Evolutionary conservation across 2,797 vertebrate genomes (phyloP).

Genomic region (Anolis apletophallus): DNA sequence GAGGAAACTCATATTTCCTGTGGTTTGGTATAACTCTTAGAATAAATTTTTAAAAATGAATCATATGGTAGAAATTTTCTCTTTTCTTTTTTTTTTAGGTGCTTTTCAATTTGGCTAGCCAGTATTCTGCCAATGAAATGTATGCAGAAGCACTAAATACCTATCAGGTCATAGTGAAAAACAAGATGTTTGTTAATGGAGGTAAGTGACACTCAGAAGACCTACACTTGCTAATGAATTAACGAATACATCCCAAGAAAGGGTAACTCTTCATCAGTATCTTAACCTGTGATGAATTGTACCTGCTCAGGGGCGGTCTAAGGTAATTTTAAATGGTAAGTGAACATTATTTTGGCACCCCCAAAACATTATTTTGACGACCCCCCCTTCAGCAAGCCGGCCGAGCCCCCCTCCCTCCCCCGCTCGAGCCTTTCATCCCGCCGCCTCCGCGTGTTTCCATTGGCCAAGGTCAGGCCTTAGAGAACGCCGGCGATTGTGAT

Average conservation of each 20-base stretch:
- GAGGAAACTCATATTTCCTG: background rate
- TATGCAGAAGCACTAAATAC: slow-evolving; percentile 94
- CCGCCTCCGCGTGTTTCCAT: too few relatives aligned
- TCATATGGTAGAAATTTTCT: slow-evolving; percentile 4
- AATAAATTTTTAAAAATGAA: slow-evolving; percentile 28
- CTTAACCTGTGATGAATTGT: background rate
- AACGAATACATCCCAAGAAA: accelerated
- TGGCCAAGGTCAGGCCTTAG: too few relatives aligned
- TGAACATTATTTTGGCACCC: too few relatives aligned
- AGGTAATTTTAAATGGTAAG: too few relatives aligned
- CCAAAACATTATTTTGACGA: too few relatives aligned
- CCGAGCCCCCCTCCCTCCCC: too few relatives aligned
- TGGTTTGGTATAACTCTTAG: background rate
- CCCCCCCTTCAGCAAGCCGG: too few relatives aligned
- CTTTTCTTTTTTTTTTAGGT: slow-evolving; percentile 81
- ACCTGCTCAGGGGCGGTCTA: too few relatives aligned
- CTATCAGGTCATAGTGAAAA: slow-evolving; percentile 96
- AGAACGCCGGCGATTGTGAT: too few relatives aligned
- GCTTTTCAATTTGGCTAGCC: slow-evolving; percentile 94
- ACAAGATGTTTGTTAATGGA: slow-evolving; percentile 95
- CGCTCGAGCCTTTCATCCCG: too few relatives aligned
- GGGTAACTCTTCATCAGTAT: background rate
- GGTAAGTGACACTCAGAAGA: slow-evolving; percentile 77
- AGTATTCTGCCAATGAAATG: slow-evolving; percentile 96
- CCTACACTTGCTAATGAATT: background rate